Base-by-base conservation (phyloP, 1,140 invertebrate species). In the Ceratina australensis region DNA sequence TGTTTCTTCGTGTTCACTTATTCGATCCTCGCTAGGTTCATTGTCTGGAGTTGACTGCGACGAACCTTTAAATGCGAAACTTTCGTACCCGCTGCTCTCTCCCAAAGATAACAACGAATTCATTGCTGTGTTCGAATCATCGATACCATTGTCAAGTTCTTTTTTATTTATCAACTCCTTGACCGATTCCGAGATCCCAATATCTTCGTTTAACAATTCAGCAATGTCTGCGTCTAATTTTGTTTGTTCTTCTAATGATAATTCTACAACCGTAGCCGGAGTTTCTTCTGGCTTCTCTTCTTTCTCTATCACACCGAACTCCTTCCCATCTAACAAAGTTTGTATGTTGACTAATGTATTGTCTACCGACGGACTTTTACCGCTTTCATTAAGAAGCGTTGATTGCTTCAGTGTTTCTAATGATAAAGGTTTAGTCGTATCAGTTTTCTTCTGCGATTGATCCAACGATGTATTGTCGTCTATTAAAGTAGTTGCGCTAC, bases 21-120 rank as follows among this genome's bases (percentile, higher is more conserved):
- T 84, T 66, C 80, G 78, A 82, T 89, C 83, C 59, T 89, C 89
- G n/a, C 65, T 86, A 0, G 79, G 73, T 77, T 90, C 87, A 18
- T 87, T 90, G 0, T 90, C 82, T 4, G 89, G 91, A 1, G 91
- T 91, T 5, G 88, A 90, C 64, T 92, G 90, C 2, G 85, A 80
- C 0, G 91, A 91, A 61, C 90, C 92, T 82, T 95, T 95, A 80
- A 95, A 94, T 77, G 94, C 95, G 83, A 97, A 95, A 86, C 96
- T 97, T 85, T 97, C 96, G 84, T 97, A 97, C 42, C 96, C 96
- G 88, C 96, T 97, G 81, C 96, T 97, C 78, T 97, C 96, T 3
- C 95, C 96, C 20, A 95, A 93, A 0, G 96, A 97, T 59, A 94
- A 94, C 61, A 96, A 91, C 0, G 89, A 90, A 78, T 90, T 90